Base-by-base conservation (phyloP, 2,888 invertebrate species). In the Eilema griseolum region DNA sequence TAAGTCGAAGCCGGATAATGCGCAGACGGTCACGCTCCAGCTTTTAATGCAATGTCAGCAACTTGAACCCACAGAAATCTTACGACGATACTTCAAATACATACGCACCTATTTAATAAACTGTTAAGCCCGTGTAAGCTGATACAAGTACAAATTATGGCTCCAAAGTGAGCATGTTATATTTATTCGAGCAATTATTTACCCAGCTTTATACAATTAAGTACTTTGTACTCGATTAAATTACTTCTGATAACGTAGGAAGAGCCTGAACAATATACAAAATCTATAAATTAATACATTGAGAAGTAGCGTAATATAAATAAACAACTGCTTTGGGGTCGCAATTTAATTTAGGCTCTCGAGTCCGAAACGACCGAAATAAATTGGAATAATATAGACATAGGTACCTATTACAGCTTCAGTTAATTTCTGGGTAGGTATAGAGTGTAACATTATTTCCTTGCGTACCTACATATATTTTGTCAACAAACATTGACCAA, bases 21-120 rank as follows among this genome's bases (percentile, higher is more conserved):
- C 88, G 85, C 89, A 89, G 92, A 91, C 90, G 91, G 92, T 91
- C 93, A 93, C 92, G 92, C 88, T 91, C 86, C 87, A 89, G 87
- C 87, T 90, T 90, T 88, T 89, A 92, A 90, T 90, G 92, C 92
- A 87, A 89, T 87, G 90, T 91, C 92, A 92, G 92, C 90, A 83
- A 75, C 82, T 73, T 76, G 76, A 76, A 77, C 72, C 70, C 74
- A 75, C 71, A 72, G 66, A 71, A 69, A 69, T 68, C 71, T 79
- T 20, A 20, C 69, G 75, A 20, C 69, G 75, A n/a, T 76, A 73
- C 77, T 81, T 69, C 41, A 33, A 66, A 68, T 72, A 78, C 69
- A 67, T 70, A 80, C 74, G 70, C 74, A 80, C 74, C 74, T 69
- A 75, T 76, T 77, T 75, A 78, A 75, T 72, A 75, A 75, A 71